Evolutionary conservation across 1,140 invertebrate species (phyloP).

Genomic region (Orchestia grillus): DNA sequence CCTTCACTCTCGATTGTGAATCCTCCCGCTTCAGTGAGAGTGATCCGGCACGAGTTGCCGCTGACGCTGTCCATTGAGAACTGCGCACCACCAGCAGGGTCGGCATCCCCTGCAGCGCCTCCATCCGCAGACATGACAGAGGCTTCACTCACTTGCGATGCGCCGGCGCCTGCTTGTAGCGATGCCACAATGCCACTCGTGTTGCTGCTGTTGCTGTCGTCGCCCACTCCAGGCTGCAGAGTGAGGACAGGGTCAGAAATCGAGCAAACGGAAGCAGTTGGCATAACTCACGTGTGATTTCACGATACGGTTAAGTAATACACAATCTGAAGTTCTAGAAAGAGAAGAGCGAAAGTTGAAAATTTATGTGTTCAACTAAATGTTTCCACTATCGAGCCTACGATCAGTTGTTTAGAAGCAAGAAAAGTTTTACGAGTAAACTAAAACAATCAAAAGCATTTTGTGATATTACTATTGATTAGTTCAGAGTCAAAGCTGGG

Average conservation of each 20-base stretch:
- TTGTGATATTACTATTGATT: no score
- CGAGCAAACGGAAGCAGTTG: not conserved
- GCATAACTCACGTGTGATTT: no score
- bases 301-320: no score
- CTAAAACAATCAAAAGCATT: no score
- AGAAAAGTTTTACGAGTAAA: not conserved
- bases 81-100: not conserved
- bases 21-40: not conserved
- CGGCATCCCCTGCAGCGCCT: not conserved
- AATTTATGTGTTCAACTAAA: not conserved
- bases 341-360: not conserved
- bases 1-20: slow-evolving; percentile 28
- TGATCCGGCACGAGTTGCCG: slow-evolving; percentile 26
- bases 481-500: no score
- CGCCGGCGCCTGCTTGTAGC: not conserved
- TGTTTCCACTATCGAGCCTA: not conserved
- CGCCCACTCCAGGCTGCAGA: not conserved
- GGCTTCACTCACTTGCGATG: not conserved
- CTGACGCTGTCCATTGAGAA: not conserved
- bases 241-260: not conserved
- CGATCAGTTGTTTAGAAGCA: not conserved
- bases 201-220: not conserved
- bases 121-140: not conserved
- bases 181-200: not conserved
- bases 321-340: no score